Percentiles rank a stretch among this genome's conserved stretches.
phyloP scores from a whole-genome alignment of 2,113 vertebrate genomes.

The Hystrix brachyura region DNA sequence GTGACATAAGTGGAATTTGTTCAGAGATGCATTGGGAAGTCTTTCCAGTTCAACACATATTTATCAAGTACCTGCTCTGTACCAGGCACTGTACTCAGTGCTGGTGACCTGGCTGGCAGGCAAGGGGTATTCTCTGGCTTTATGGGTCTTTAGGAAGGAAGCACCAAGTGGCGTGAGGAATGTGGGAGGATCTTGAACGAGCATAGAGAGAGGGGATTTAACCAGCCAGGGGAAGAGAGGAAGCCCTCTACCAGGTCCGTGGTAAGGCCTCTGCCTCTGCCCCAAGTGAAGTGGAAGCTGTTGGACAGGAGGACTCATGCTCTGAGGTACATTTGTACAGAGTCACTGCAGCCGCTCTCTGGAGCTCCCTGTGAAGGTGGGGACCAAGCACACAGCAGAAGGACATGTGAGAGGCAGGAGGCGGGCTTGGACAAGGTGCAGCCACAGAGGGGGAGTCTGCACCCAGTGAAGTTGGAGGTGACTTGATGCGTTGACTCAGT shows the following conservation, averaged over 20 bases:
- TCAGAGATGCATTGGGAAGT: not conserved
- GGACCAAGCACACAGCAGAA: fast-evolving
- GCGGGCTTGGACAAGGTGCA: fast-evolving
- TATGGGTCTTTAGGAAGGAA: not conserved
- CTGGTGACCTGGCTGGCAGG: not conserved
- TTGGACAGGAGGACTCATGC: not conserved
- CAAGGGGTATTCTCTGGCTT: too few species aligned
- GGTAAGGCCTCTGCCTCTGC: not conserved
- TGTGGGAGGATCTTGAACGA: not conserved
- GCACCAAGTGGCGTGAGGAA: not conserved
- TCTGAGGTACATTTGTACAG: not conserved
- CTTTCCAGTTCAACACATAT: not conserved
- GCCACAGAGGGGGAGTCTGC: not conserved
- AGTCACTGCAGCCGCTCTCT: fast-evolving
- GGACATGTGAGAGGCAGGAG: not conserved
- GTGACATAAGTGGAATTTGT: not conserved
- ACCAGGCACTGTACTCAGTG: not conserved
- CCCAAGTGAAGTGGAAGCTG: not conserved
- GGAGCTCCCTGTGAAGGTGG: not conserved
- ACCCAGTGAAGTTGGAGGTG: not conserved
- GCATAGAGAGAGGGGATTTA: not conserved
- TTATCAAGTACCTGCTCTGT: not conserved
- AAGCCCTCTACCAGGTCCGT: not conserved
- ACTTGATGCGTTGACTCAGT: fast-evolving
- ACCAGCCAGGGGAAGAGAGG: too few species aligned